These are phyloP conservation scores for Sthenelais limicola DNA, from an alignment of 2,888 invertebrate genomes.

Conservation along the genomic window DNA sequence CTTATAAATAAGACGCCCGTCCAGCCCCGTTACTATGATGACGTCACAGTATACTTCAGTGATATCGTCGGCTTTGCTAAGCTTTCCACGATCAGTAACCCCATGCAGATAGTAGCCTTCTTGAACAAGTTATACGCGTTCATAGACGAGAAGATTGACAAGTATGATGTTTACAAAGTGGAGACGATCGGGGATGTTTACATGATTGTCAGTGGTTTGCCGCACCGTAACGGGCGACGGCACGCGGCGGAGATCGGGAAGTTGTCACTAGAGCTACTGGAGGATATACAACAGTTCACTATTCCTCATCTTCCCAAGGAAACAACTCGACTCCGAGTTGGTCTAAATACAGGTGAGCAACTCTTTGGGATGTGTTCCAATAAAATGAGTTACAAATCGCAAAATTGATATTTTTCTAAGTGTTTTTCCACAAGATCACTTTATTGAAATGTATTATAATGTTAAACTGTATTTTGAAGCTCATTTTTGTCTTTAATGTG, in stretches of 20 bases:
- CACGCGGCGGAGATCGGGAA: slow-evolving; percentile 55
- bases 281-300: slow-evolving; percentile 51
- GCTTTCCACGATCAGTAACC: slow-evolving; percentile 74
- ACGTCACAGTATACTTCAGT: slow-evolving; percentile 92
- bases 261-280: slow-evolving; percentile 54
- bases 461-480: no score
- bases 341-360: slow-evolving; percentile 62
- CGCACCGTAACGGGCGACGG: slow-evolving; percentile 77
- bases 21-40: slow-evolving; percentile 49
- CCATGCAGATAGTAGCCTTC: slow-evolving; percentile 54
- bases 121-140: slow-evolving; percentile 53
- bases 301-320: slow-evolving; percentile 57
- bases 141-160: slow-evolving; percentile 54
- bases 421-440: no score
- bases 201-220: slow-evolving; percentile 58
- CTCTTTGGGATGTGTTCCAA: no score
- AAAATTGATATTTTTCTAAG: no score
- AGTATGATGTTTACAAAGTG: slow-evolving; percentile 55
- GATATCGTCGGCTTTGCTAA: slow-evolving; percentile 96
- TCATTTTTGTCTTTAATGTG: no score
- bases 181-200: slow-evolving; percentile 56
- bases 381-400: no score
- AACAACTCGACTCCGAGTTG: slow-evolving; percentile 53
- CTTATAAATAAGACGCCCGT: slow-evolving; percentile 40
- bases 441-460: no score